These are phyloP conservation scores for Anoura caudifer DNA, from an alignment of 2,113 vertebrate genomes.

Conservation along the genomic window DNA sequence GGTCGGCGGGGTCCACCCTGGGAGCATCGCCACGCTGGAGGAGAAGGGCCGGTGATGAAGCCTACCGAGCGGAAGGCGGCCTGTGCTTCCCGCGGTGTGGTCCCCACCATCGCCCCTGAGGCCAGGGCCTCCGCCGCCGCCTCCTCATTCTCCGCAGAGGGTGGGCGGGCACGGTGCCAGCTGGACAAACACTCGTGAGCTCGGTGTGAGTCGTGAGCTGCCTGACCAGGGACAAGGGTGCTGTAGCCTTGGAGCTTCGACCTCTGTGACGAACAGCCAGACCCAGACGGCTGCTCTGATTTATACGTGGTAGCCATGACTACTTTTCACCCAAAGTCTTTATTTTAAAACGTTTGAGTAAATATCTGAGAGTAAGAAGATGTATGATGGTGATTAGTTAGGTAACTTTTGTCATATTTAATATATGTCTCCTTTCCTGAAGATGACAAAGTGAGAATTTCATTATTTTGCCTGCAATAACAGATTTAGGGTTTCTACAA, in stretches of 20 bases:
- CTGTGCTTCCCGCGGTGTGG: background rate
- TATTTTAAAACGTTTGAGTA: constrained; percentile 59
- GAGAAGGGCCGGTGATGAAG: background rate
- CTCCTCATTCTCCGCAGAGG: background rate
- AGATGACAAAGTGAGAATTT: constrained; percentile 42
- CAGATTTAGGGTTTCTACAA: constrained; percentile 40
- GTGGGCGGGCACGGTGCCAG: background rate
- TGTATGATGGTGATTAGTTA: background rate
- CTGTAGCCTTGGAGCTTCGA: background rate
- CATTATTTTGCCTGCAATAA: background rate
- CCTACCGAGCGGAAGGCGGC: background rate
- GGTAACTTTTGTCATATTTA: background rate
- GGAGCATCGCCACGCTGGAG: background rate
- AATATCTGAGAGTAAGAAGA: constrained; percentile 35
- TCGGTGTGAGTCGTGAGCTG: background rate
- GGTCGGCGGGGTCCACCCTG: background rate
- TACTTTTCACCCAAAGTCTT: background rate
- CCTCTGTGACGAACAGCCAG: background rate
- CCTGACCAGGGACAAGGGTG: background rate
- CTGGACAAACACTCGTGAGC: background rate
- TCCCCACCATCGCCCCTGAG: background rate
- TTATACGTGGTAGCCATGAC: background rate
- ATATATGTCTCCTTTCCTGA: background rate
- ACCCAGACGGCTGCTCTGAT: background rate
- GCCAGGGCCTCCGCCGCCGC: background rate